phyloP scores from a whole-genome alignment of 2,888 invertebrate species.

The Epistrophella euchroma region DNA sequence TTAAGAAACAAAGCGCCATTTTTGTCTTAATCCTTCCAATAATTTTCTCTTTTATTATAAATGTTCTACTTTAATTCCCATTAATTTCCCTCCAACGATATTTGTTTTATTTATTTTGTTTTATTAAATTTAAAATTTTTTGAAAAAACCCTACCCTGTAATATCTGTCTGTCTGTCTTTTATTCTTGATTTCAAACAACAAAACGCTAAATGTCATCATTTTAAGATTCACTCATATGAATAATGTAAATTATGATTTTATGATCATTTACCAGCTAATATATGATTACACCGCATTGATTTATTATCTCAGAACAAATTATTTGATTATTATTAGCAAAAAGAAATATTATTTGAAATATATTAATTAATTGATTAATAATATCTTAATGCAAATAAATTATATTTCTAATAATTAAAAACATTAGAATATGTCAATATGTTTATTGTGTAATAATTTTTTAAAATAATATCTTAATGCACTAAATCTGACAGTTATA shows the following conservation, averaged over 20 bases:
- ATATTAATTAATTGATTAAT: not conserved
- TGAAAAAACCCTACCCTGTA: too few relatives aligned
- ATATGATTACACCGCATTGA: not conserved
- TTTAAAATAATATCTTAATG: conserved; percentile 2
- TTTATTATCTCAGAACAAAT: not conserved
- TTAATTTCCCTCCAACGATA: too few relatives aligned
- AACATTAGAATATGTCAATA: conserved; percentile 1
- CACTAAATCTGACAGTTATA: not conserved
- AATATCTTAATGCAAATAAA: not conserved
- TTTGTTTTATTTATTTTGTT: too few relatives aligned
- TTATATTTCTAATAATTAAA: not conserved
- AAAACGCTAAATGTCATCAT: too few relatives aligned
- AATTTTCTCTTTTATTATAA: too few relatives aligned
- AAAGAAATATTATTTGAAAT: not conserved
- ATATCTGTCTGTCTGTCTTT: too few relatives aligned
- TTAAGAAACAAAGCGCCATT: not conserved
- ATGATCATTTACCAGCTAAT: not conserved
- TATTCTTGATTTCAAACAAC: too few relatives aligned
- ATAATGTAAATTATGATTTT: too few relatives aligned
- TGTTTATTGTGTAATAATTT: not conserved
- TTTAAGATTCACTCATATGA: too few relatives aligned
- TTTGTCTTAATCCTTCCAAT: not conserved
- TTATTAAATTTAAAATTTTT: too few relatives aligned
- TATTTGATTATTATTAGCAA: not conserved
- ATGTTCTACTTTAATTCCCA: too few relatives aligned